Evolutionary conservation across 2,888 invertebrate genomes (phyloP).

Genomic region (Drosophila robusta): DNA sequence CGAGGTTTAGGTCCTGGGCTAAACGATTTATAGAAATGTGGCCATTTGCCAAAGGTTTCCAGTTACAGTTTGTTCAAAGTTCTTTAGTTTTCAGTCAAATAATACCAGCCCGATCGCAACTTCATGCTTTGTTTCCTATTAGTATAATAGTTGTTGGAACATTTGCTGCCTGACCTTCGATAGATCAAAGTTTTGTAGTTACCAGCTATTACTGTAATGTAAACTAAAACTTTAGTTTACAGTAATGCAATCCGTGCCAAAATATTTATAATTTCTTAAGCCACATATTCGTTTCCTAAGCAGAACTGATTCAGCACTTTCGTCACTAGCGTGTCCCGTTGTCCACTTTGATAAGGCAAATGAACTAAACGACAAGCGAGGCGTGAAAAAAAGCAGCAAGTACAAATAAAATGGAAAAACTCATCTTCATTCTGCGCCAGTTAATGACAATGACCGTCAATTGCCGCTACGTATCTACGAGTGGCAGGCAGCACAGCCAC

Average conservation of each 20-base stretch:
- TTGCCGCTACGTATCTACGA: slow-evolving; percentile 58
- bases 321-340: slow-evolving; percentile 3
- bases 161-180: too few relatives aligned
- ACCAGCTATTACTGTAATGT: too few relatives aligned
- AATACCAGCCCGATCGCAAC: not conserved
- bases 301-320: slow-evolving; percentile 21
- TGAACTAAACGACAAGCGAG: slow-evolving; percentile 55
- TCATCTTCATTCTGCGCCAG: slow-evolving; percentile 72
- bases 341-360: slow-evolving; percentile 43
- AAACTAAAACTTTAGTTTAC: not conserved
- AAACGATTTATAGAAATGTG: slow-evolving; percentile 25
- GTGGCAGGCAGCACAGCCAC: slow-evolving; percentile 40
- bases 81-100: slow-evolving; percentile 6
- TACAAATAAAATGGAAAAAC: slow-evolving; percentile 60
- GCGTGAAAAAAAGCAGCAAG: slow-evolving; percentile 38
- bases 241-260: not conserved
- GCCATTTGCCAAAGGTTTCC: slow-evolving; percentile 29
- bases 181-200: not conserved
- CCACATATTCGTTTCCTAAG: not conserved
- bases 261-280: not conserved
- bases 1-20: slow-evolving; percentile 25
- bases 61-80: slow-evolving; percentile 13
- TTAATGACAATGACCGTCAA: slow-evolving; percentile 78
- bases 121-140: not conserved
- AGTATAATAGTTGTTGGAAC: too few relatives aligned